Evolutionary conservation across 2,113 vertebrate genomes (phyloP).

Genomic region (Misgurnus mizolepis): DNA sequence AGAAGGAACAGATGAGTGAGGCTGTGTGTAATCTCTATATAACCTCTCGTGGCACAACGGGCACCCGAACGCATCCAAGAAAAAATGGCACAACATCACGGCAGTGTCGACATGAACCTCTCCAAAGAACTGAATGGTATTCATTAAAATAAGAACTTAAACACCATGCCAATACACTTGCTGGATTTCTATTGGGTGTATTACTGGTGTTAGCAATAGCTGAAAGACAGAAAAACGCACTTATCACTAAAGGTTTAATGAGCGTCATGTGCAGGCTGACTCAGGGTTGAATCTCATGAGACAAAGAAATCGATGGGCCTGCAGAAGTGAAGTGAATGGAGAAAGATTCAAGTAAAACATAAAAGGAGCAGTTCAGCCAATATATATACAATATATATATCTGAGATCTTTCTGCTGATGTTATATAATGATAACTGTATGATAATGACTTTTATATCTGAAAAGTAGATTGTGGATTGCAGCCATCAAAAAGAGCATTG

Average conservation of each 20-base stretch:
- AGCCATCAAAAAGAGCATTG: background rate
- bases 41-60: background rate
- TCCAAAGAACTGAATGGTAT: slow-evolving; percentile 15
- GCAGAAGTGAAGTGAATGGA: slow-evolving; percentile 59
- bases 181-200: background rate
- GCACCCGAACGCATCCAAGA: background rate
- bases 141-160: background rate
- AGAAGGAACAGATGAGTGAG: background rate
- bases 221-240: slow-evolving; percentile 7
- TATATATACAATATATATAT: background rate
- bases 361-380: background rate
- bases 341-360: slow-evolving; percentile 23
- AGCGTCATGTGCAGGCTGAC: slow-evolving; percentile 58
- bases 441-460: slow-evolving; percentile 4
- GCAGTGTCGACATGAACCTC: background rate
- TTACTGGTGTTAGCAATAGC: background rate
- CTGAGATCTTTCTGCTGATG: background rate
- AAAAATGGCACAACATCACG: background rate
- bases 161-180: background rate
- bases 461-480: background rate
- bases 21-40: background rate
- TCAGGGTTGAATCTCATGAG: slow-evolving; percentile 54
- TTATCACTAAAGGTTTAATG: slow-evolving; percentile 42
- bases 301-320: slow-evolving; percentile 63
- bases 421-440: background rate